Evolutionary conservation across 2,113 vertebrate genomes (phyloP).

Genomic region (Capra hircus): DNA sequence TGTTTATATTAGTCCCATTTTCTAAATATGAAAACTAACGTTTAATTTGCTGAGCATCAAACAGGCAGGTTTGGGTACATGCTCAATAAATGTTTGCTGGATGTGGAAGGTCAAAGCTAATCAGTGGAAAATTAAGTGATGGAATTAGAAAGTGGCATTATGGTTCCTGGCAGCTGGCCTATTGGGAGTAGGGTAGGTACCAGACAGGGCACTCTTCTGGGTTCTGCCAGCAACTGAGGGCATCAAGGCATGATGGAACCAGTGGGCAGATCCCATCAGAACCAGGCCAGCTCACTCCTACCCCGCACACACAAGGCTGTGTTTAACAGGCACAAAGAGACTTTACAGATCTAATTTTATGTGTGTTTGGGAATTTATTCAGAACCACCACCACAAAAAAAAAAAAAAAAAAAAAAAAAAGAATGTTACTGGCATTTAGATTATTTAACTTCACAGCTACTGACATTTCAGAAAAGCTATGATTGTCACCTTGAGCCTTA

Average conservation of each 20-base stretch:
- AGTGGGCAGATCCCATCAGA: not conserved
- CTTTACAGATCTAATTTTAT: not conserved
- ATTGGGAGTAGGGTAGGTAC: not conserved
- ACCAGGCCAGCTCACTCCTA: not conserved
- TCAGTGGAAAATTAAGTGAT: not conserved
- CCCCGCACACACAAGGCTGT: not conserved
- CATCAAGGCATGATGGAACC: not conserved
- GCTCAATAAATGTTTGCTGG: not conserved
- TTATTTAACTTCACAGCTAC: slow-evolving; percentile 52
- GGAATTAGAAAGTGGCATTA: not conserved
- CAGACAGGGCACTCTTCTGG: not conserved
- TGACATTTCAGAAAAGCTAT: slow-evolving; percentile 61
- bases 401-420: not conserved
- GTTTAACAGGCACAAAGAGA: not conserved
- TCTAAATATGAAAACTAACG: not conserved
- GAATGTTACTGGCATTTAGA: slow-evolving; percentile 42
- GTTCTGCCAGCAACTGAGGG: not conserved
- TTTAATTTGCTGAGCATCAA: not conserved
- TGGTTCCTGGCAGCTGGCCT: not conserved
- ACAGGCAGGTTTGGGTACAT: not conserved
- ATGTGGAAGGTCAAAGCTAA: not conserved
- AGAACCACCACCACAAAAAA: not conserved
- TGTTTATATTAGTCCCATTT: not conserved
- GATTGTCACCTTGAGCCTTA: slow-evolving; percentile 40
- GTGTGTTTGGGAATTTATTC: slow-evolving; percentile 17